Conservation (phyloP, 1,140 invertebrate genomes). For the Bombus sibiricus region DNA sequence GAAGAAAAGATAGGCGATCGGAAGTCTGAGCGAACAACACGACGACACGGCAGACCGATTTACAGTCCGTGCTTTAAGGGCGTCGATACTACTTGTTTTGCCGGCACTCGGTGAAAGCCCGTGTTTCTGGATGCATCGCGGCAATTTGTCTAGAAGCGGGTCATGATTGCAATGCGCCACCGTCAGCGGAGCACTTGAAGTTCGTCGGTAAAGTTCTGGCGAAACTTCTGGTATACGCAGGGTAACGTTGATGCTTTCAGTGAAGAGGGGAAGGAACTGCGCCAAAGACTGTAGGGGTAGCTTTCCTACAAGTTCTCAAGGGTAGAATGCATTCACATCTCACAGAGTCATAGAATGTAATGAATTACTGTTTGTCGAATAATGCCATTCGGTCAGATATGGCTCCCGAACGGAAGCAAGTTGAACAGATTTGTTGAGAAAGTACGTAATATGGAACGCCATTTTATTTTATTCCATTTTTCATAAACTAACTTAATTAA, state of each 20-base stretch:
- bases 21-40: background rate
- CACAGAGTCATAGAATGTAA: constrained; percentile 70
- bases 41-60: background rate
- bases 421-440: constrained; percentile 68
- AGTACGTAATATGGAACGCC: background rate
- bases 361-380: constrained; percentile 75
- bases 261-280: constrained; percentile 33
- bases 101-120: constrained; percentile 25
- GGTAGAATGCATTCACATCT: constrained; percentile 67
- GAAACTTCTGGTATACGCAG: constrained; percentile 45
- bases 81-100: constrained; percentile 30
- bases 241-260: constrained; percentile 40
- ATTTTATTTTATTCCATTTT: background rate
- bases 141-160: constrained; percentile 66
- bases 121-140: constrained; percentile 33
- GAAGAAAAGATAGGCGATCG: background rate
- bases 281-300: constrained; percentile 51
- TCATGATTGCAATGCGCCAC: constrained; percentile 64
- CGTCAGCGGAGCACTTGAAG: constrained; percentile 57
- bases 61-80: constrained; percentile 35
- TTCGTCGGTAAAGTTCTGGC: constrained; percentile 55
- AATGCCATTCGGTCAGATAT: constrained; percentile 60
- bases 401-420: constrained; percentile 53
- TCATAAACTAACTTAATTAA: background rate
- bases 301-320: constrained; percentile 56